phyloP scores from a whole-genome alignment of 1,140 invertebrate species.

The Diorhabda carinulata region DNA sequence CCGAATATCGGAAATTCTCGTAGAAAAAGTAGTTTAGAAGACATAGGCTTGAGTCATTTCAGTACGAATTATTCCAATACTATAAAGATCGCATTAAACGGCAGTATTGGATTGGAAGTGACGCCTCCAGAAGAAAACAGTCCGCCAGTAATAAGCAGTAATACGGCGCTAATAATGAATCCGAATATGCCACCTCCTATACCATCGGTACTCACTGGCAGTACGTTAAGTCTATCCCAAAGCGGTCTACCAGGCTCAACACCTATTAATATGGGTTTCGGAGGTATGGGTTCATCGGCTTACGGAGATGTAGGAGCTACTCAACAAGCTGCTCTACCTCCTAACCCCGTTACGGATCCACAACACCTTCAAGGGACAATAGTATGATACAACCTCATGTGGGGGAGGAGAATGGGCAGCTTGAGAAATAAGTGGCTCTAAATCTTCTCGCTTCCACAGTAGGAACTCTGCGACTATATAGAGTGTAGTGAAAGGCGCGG shows the following conservation, averaged over 20 bases:
- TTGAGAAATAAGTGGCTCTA: conserved; percentile 68
- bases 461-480: conserved; percentile 1
- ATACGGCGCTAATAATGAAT: conserved; percentile 56
- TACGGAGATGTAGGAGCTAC: conserved; percentile 24
- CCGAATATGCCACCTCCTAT: conserved; percentile 49
- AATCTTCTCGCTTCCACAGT: conserved; percentile 41
- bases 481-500: conserved; percentile 1
- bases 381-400: conserved; percentile 89
- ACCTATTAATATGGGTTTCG: conserved; percentile 36
- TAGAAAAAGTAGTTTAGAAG: conserved; percentile 78
- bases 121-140: conserved; percentile 73
- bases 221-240: conserved; percentile 47
- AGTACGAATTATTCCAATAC: conserved; percentile 63
- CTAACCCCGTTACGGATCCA: conserved; percentile 55
- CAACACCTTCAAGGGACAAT: conserved; percentile 82
- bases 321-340: conserved; percentile 34
- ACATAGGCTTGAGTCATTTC: conserved; percentile 76
- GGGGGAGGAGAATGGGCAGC: conserved; percentile 73
- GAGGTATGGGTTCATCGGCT: conserved; percentile 16
- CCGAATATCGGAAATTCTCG: conserved; percentile 51
- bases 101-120: conserved; percentile 74
- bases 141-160: conserved; percentile 50
- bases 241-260: conserved; percentile 52
- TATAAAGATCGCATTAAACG: conserved; percentile 80
- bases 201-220: conserved; percentile 29